Percentiles rank a stretch among this genome's conserved stretches.
phyloP scores from a whole-genome alignment of 2,888 invertebrate genomes.

The Ectemnius cavifrons region DNA sequence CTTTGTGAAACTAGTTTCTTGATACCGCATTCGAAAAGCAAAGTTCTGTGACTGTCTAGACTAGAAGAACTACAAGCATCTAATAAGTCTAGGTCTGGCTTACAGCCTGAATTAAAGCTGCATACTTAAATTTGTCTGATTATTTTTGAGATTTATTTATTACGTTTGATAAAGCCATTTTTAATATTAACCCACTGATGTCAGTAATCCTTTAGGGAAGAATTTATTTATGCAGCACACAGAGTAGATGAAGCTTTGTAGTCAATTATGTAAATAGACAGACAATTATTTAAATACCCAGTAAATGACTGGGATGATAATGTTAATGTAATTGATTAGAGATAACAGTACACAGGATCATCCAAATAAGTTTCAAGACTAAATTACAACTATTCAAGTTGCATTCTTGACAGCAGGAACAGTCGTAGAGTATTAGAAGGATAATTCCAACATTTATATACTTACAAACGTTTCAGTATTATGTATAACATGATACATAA shows the following conservation, averaged over 20 bases:
- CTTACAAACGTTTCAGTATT: constrained; percentile 30
- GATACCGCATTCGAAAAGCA: constrained; percentile 30
- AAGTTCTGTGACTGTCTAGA: background rate
- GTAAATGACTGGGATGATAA: constrained; percentile 17
- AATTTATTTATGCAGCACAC: constrained; percentile 51
- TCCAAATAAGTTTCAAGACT: background rate
- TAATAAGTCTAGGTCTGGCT: too few relatives aligned
- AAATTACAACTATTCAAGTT: too few relatives aligned
- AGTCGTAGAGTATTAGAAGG: constrained; percentile 9
- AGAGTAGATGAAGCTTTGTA: constrained; percentile 56
- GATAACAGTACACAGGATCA: constrained; percentile 1
- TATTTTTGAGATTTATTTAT: constrained; percentile 38
- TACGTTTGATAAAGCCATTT: background rate
- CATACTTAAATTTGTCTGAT: constrained; percentile 35
- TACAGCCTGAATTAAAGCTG: constrained; percentile 37
- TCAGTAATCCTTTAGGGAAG: constrained; percentile 4
- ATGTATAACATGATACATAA: constrained; percentile 33
- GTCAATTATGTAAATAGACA: constrained; percentile 71
- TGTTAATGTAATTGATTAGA: background rate
- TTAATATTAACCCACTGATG: too few relatives aligned
- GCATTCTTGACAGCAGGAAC: background rate
- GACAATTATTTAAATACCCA: constrained; percentile 57
- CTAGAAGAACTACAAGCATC: background rate
- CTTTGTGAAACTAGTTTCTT: constrained; percentile 42
- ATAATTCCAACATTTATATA: constrained; percentile 27